These are phyloP conservation scores for Epizoanthus ramosus DNA, from an alignment of 92 coral and sea anemone species.

Conservation along the genomic window DNA sequence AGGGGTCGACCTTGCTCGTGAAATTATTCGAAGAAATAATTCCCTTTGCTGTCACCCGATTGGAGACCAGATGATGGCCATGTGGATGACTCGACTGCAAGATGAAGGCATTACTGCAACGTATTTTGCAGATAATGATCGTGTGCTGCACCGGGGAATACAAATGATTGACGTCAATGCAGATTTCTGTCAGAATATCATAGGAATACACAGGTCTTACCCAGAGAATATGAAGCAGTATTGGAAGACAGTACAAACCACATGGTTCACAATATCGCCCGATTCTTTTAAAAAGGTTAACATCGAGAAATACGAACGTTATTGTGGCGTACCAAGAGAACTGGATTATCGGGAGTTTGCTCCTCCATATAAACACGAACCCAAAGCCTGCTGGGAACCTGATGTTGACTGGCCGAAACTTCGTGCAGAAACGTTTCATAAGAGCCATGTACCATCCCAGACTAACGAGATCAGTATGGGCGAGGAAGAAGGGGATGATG, in stretches of 20 bases:
- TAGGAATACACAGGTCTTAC: slow-evolving; percentile 61
- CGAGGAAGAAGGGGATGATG: too few relatives aligned
- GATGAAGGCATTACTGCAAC: slow-evolving; percentile 42
- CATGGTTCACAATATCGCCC: too few relatives aligned
- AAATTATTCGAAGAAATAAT: slow-evolving; percentile 50
- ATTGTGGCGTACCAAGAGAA: too few relatives aligned
- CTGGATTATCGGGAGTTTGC: too few relatives aligned
- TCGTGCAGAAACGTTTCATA: too few relatives aligned
- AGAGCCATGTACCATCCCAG: too few relatives aligned
- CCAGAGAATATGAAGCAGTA: slow-evolving; percentile 46
- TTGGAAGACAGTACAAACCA: slow-evolving; percentile 30
- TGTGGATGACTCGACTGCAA: slow-evolving; percentile 50
- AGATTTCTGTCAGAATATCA: slow-evolving; percentile 35
- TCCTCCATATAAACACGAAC: too few relatives aligned
- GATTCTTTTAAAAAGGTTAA: too few relatives aligned
- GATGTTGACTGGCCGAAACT: too few relatives aligned
- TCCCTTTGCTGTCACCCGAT: slow-evolving; percentile 55
- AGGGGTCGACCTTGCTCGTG: slow-evolving; percentile 47
- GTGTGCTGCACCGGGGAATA: slow-evolving; percentile 34
- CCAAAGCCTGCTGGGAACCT: too few relatives aligned
- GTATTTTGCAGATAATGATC: slow-evolving; percentile 56
- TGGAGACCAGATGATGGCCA: slow-evolving; percentile 62
- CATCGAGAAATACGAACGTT: too few relatives aligned
- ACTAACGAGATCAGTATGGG: too few relatives aligned
- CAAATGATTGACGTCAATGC: background rate